Percentiles rank a stretch among this genome's conserved stretches.
Evolutionary conservation across 1,140 invertebrate genomes (phyloP).

Genomic region (Portunus trituberculatus): DNA sequence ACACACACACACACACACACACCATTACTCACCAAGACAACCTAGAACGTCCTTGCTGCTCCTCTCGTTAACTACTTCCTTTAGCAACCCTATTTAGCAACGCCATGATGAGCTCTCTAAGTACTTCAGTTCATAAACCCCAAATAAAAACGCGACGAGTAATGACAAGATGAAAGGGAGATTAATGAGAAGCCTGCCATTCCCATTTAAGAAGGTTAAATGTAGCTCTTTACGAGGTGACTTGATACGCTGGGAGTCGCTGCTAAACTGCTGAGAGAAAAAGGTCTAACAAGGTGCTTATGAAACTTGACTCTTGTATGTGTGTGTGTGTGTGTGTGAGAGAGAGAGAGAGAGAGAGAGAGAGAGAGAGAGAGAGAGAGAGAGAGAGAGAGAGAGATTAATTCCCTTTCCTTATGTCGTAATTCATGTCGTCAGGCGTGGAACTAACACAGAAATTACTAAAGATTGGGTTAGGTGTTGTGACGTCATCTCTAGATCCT

Average conservation of each 20-base stretch:
- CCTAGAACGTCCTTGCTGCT: too few species aligned
- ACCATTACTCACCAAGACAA: too few species aligned
- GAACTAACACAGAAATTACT: not conserved
- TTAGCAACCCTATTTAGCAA: too few species aligned
- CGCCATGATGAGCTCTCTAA: too few species aligned
- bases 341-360: constrained; percentile 3
- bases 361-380: not conserved
- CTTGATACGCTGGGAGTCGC: not conserved
- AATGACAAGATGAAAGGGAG: not conserved
- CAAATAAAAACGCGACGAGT: too few species aligned
- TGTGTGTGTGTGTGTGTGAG: not conserved
- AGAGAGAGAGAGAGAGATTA: not conserved
- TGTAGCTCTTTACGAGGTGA: not conserved
- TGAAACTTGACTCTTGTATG: not conserved
- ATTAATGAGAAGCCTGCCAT: not conserved
- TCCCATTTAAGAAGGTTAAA: not conserved
- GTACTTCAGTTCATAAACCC: too few species aligned
- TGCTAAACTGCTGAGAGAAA: not conserved
- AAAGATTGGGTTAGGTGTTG: not conserved
- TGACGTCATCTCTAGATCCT: not conserved
- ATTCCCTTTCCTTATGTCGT: not conserved
- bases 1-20: too few species aligned
- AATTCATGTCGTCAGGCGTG: not conserved
- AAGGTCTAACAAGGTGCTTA: not conserved
- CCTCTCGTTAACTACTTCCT: too few species aligned